These are phyloP conservation scores for Ganaspis brasiliensis DNA, from an alignment of 2,888 invertebrate species.

Conservation along the genomic window DNA sequence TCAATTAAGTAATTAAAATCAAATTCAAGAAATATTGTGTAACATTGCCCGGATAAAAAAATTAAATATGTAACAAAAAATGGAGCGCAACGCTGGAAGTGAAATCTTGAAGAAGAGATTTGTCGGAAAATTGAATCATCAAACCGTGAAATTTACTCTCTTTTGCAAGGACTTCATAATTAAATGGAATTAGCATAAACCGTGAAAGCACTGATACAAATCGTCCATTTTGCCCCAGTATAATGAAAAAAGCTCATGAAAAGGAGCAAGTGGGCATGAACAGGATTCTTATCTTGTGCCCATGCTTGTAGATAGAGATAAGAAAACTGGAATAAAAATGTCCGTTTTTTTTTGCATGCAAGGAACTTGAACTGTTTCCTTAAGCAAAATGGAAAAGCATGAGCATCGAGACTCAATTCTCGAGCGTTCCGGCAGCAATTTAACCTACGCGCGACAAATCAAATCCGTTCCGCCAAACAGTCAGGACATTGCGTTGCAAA, in stretches of 20 bases:
- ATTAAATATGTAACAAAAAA: background rate
- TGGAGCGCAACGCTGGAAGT: background rate
- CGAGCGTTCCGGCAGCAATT: constrained; percentile 15
- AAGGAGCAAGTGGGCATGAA: constrained; percentile 22
- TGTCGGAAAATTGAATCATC: background rate
- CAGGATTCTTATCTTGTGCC: constrained; percentile 29
- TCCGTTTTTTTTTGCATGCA: background rate
- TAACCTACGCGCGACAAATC: constrained; percentile 47
- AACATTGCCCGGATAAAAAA: background rate
- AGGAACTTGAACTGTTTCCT: constrained; percentile 31
- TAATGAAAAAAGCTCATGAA: background rate
- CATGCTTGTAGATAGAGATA: constrained; percentile 13
- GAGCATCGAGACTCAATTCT: constrained; percentile 4
- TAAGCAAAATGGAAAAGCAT: constrained; percentile 38
- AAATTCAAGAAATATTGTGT: too few relatives aligned
- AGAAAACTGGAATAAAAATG: background rate
- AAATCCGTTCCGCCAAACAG: constrained; percentile 47
- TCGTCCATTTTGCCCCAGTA: background rate
- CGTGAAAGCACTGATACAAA: background rate
- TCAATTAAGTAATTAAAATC: too few relatives aligned
- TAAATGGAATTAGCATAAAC: constrained; percentile 19
- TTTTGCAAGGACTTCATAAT: constrained; percentile 1
- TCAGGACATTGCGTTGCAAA: constrained; percentile 49
- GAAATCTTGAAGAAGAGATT: too few relatives aligned
- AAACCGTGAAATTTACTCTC: background rate